phyloP scores from a whole-genome alignment of 2,888 invertebrate species.

The Mesorhabditis belari region DNA sequence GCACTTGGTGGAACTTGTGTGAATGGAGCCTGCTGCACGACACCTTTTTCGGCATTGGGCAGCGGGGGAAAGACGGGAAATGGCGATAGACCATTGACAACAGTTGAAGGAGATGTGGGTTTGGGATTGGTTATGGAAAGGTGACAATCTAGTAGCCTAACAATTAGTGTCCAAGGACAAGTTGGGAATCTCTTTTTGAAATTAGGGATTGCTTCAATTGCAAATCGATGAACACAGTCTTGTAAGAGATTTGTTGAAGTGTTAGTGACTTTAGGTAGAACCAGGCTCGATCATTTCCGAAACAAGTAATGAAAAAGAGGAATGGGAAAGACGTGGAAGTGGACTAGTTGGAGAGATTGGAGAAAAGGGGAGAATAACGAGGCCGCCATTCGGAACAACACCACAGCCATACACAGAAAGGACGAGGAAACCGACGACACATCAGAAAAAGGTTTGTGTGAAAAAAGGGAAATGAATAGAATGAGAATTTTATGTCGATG shows the following conservation, averaged over 20 bases:
- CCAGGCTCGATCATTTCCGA: background rate
- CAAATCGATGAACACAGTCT: no score
- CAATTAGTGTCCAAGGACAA: background rate
- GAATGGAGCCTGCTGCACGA: conserved; percentile 34
- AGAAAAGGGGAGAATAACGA: background rate
- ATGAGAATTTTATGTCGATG: background rate
- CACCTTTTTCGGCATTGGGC: conserved; percentile 27
- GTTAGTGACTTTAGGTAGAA: background rate
- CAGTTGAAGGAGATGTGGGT: background rate
- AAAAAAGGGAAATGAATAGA: background rate
- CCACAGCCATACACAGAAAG: background rate
- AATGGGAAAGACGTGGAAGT: background rate
- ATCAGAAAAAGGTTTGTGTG: background rate
- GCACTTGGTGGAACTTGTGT: conserved; percentile 33
- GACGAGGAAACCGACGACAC: no score
- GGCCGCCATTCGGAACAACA: background rate
- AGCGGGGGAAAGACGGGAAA: background rate
- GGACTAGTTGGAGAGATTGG: background rate
- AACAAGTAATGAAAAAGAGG: background rate
- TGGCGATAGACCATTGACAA: background rate
- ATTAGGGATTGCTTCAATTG: no score
- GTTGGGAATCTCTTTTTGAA: background rate
- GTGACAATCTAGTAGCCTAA: background rate
- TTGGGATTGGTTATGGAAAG: background rate
- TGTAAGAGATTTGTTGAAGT: no score